phyloP scores from a whole-genome alignment of 2,113 vertebrate species.

The Orthochromis malagaraziensis region DNA sequence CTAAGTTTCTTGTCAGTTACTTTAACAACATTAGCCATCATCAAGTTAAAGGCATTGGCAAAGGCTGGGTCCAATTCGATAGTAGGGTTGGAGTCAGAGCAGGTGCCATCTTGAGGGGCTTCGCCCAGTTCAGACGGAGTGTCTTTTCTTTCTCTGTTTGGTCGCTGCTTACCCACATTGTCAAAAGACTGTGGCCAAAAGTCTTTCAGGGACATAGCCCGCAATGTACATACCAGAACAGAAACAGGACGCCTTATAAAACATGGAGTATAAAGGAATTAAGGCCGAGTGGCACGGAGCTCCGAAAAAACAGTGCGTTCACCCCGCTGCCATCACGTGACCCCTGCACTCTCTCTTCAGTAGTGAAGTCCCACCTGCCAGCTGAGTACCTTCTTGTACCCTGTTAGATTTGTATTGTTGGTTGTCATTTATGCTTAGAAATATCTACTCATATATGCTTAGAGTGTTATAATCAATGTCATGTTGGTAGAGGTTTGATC shows the following conservation, averaged over 20 bases:
- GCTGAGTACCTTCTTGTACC: background rate
- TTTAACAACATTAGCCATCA: background rate
- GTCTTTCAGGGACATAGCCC: background rate
- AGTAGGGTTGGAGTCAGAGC: background rate
- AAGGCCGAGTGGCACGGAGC: background rate
- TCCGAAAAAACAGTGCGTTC: background rate
- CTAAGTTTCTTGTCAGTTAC: background rate
- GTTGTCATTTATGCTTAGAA: background rate
- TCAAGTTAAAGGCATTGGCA: background rate
- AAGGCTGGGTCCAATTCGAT: background rate
- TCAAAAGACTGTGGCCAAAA: background rate
- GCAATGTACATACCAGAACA: background rate
- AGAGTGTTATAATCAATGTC: background rate
- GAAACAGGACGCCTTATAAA: background rate
- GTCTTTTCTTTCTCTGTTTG: background rate
- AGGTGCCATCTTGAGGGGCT: background rate
- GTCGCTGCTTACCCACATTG: background rate
- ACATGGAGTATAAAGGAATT: background rate
- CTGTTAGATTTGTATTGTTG: background rate
- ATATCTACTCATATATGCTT: background rate
- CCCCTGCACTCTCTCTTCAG: background rate
- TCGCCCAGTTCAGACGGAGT: accelerated
- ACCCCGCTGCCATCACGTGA: background rate
- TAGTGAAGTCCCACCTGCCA: background rate
- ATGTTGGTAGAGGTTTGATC: background rate